phyloP scores from a whole-genome alignment of 2,113 vertebrate species.

The Nibea coibor region DNA sequence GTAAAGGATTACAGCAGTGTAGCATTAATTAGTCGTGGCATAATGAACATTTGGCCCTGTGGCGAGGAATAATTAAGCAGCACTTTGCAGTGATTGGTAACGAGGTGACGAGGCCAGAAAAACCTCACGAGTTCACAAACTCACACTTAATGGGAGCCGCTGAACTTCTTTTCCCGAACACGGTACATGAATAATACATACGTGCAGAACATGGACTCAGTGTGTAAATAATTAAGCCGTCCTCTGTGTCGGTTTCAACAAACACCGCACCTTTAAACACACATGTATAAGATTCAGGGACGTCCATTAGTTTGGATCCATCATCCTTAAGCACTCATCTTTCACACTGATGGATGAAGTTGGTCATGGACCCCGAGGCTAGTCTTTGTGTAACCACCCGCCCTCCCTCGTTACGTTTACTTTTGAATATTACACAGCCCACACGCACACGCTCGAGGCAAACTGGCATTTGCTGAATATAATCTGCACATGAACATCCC shows the following conservation, averaged over 20 bases:
- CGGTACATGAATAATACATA: conserved; percentile 50
- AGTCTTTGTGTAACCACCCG: too few relatives aligned
- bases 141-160: conserved; percentile 37
- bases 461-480: too few relatives aligned
- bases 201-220: conserved; percentile 9
- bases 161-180: conserved; percentile 33
- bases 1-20: conserved; percentile 62
- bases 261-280: too few relatives aligned
- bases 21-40: conserved; percentile 81
- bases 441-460: too few relatives aligned
- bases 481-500: too few relatives aligned
- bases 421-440: too few relatives aligned
- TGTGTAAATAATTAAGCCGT: conserved; percentile 61
- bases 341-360: too few relatives aligned
- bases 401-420: too few relatives aligned
- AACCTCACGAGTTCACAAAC: conserved; percentile 54
- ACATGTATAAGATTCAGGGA: too few relatives aligned
- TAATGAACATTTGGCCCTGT: conserved; percentile 78
- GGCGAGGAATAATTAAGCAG: conserved; percentile 79
- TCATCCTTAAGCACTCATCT: too few relatives aligned
- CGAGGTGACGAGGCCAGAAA: conserved; percentile 64
- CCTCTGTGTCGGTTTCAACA: conserved; percentile 27
- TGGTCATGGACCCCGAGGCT: too few relatives aligned
- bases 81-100: conserved; percentile 74
- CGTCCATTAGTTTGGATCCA: too few relatives aligned